Base-by-base conservation (phyloP, 2,113 vertebrate genomes). In the Xiphophorus maculatus region DNA sequence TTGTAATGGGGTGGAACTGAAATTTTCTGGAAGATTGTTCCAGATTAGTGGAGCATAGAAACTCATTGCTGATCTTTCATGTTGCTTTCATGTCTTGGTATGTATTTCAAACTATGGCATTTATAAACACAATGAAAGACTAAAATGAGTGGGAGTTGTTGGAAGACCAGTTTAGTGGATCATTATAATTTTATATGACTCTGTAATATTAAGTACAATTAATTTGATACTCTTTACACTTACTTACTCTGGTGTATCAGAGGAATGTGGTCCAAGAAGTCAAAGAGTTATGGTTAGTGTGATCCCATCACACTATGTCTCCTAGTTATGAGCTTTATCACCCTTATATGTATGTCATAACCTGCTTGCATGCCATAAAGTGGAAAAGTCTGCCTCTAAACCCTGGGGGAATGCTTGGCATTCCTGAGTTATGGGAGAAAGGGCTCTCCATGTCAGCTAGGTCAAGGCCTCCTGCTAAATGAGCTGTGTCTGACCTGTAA, bases 391-490 rank as follows among this genome's bases (percentile, higher is more conserved):
- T 9, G 27, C 61, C 54, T 58, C 28, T 48, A 29, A 51, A 58
- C 62, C 51, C 63, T 11, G 69, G 6, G 82, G 71, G 60, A 69
- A 74, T 69, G 14, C 22, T 67, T 69, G 60, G 84, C 83, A 91
- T 92, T 85, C 84, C 82, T 78, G 27, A 64, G 60, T 71, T 77
- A 35, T 82, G 40, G 58, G 81, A 85, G 83, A 81, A 66, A 63
- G 76, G 64, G 73, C 74, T 83, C 80, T 60, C 63, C 54, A 65
- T 82, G 62, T 88, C 79, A 76, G 25, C 58, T 42, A 54, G 86
- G 87, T 85, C 82, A 79, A 14, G 78, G 75, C 74, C 76, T 85
- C 78, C 9, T 60, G 64, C 68, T 87, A 84, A 89, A 88, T 87
- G 83, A 88, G 83, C 79, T 87, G 84, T 67, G 83, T 85, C 78